These are phyloP conservation scores for Brachyhypopomus gauderio DNA, from an alignment of 2,113 vertebrate genomes.

Conservation along the genomic window DNA sequence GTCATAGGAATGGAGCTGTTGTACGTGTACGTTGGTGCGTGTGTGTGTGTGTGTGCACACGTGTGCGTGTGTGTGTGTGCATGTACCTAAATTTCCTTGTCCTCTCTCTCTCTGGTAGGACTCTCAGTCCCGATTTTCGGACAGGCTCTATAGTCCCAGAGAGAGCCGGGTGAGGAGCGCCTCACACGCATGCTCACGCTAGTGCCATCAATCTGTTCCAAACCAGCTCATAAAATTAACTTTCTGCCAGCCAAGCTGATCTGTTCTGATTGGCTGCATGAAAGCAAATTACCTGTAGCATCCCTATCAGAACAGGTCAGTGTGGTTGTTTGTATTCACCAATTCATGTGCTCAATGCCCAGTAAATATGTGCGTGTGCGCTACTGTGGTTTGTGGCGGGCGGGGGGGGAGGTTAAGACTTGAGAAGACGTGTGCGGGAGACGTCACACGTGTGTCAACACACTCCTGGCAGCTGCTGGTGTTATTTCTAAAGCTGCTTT, in stretches of 20 bases:
- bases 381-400: no score
- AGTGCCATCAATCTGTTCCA: background rate
- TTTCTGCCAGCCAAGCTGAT: background rate
- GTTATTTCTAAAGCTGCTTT: no score
- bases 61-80: slow-evolving; percentile 20
- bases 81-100: slow-evolving; percentile 32
- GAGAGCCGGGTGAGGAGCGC: slow-evolving; percentile 69
- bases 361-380: no score
- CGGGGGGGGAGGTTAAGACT: no score
- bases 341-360: background rate
- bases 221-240: background rate
- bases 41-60: background rate
- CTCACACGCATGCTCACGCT: slow-evolving; percentile 15
- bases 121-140: slow-evolving; percentile 71
- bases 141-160: slow-evolving; percentile 78
- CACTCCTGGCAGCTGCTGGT: no score
- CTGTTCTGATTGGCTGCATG: no score
- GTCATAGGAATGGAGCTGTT: background rate
- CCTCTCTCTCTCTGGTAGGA: slow-evolving; percentile 53
- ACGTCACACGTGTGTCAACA: no score
- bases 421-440: background rate
- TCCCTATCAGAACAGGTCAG: background rate
- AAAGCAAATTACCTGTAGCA: no score
- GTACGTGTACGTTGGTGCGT: no score
- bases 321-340: background rate